phyloP scores from a whole-genome alignment of 2,888 invertebrate species.

The Conchocele bisecta region DNA sequence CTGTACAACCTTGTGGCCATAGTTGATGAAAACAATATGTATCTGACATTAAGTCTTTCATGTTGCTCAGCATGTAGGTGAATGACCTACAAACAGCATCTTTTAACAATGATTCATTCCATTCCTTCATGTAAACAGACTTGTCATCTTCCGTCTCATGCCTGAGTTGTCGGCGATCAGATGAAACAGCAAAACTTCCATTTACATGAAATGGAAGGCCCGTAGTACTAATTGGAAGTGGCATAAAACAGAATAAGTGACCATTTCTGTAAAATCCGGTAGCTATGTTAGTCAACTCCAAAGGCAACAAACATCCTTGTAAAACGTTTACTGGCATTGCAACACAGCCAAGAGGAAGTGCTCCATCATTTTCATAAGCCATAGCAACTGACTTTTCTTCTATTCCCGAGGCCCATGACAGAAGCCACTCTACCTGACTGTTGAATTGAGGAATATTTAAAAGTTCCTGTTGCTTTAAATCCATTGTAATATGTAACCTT shows the following conservation, averaged over 20 bases:
- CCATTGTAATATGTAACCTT: no score
- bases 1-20: constrained; percentile 42
- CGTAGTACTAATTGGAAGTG: constrained; percentile 70
- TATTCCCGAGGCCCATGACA: constrained; percentile 56
- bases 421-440: constrained; percentile 47
- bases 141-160: constrained; percentile 72
- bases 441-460: no score
- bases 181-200: constrained; percentile 75
- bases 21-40: constrained; percentile 30
- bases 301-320: neutral
- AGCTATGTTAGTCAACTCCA: constrained; percentile 9
- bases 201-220: constrained; percentile 77
- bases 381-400: constrained; percentile 13
- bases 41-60: neutral
- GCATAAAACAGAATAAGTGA: constrained; percentile 67
- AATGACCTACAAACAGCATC: constrained; percentile 52
- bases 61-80: constrained; percentile 33
- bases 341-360: constrained; percentile 55
- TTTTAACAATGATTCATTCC: constrained; percentile 55
- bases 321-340: constrained; percentile 32
- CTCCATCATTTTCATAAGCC: constrained; percentile 33
- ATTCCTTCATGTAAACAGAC: constrained; percentile 28
- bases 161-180: constrained; percentile 69
- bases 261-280: constrained; percentile 61
- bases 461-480: no score